These are phyloP conservation scores for Pelecanoides urinatrix DNA, from an alignment of 2,113 vertebrate species.

Conservation along the genomic window DNA sequence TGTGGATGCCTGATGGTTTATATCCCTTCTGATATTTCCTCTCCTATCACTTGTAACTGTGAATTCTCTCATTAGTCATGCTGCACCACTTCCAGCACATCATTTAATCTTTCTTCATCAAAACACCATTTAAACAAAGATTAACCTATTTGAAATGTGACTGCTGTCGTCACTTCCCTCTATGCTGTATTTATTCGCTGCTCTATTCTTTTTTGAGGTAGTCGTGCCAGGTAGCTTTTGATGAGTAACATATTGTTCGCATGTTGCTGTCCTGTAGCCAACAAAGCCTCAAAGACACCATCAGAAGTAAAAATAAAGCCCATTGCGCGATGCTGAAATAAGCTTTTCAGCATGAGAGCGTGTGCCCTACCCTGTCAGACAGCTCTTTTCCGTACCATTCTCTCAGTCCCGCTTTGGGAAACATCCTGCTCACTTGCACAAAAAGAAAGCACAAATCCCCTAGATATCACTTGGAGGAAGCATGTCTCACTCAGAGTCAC, in stretches of 20 bases:
- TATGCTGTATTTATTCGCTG: neutral
- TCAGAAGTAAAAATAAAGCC: neutral
- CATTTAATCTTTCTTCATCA: slow-evolving; percentile 35
- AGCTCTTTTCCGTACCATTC: neutral
- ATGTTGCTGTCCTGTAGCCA: neutral
- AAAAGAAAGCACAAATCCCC: neutral
- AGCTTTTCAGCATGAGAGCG: neutral
- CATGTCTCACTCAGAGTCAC: neutral
- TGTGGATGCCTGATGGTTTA: neutral
- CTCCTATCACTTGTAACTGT: neutral
- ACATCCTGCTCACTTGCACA: neutral
- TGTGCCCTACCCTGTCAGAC: neutral
- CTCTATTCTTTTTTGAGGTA: neutral
- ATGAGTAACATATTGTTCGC: neutral
- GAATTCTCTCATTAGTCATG: slow-evolving; percentile 37
- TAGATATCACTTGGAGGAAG: neutral
- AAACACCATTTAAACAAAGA: slow-evolving; percentile 15
- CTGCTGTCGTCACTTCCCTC: slow-evolving; percentile 3
- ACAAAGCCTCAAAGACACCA: neutral
- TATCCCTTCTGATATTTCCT: neutral
- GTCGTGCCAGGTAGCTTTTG: slow-evolving; percentile 24
- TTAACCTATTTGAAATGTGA: slow-evolving; percentile 14
- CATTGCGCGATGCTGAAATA: neutral
- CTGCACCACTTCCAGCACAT: slow-evolving; percentile 25
- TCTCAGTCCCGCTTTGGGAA: neutral